phyloP scores from a whole-genome alignment of 2,888 invertebrate species.

The Sclerodermus sp. region DNA sequence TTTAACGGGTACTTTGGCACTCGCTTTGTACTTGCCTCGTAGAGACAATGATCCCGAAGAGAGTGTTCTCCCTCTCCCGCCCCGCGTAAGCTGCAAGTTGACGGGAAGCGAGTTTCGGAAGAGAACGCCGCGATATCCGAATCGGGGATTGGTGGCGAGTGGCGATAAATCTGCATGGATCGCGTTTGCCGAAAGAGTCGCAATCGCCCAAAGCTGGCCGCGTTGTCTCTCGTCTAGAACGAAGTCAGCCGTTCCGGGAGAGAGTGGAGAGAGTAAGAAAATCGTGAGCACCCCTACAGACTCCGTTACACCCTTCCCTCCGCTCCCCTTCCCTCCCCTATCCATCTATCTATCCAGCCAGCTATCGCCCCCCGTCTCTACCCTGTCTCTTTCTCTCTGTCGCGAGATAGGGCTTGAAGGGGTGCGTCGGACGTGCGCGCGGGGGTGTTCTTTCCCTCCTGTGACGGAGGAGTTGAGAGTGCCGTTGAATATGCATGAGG shows the following conservation, averaged over 20 bases:
- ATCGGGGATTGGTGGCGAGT: no score
- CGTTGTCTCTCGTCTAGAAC: slow-evolving; percentile 29
- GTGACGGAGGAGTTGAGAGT: slow-evolving; percentile 58
- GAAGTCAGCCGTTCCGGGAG: background rate
- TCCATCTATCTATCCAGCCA: slow-evolving; percentile 28
- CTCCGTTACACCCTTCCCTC: slow-evolving; percentile 13
- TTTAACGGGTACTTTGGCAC: no score
- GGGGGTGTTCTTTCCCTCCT: slow-evolving; percentile 56
- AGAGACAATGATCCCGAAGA: no score
- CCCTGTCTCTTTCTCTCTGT: slow-evolving; percentile 41
- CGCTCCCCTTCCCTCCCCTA: background rate
- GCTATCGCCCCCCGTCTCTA: slow-evolving; percentile 26
- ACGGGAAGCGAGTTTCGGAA: no score
- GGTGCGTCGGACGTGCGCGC: slow-evolving; percentile 25
- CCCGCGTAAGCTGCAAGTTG: no score
- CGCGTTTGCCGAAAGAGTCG: background rate
- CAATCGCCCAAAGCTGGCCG: slow-evolving; percentile 9
- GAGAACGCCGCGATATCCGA: no score
- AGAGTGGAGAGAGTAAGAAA: slow-evolving; percentile 34
- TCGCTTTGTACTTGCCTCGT: no score
- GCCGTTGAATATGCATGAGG: slow-evolving; percentile 58
- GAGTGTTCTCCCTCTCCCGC: no score
- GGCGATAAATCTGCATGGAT: background rate
- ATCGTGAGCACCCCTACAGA: slow-evolving; percentile 36
- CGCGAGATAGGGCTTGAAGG: slow-evolving; percentile 38